phyloP scores from a whole-genome alignment of 2,888 invertebrate species.

The Timema podura region DNA sequence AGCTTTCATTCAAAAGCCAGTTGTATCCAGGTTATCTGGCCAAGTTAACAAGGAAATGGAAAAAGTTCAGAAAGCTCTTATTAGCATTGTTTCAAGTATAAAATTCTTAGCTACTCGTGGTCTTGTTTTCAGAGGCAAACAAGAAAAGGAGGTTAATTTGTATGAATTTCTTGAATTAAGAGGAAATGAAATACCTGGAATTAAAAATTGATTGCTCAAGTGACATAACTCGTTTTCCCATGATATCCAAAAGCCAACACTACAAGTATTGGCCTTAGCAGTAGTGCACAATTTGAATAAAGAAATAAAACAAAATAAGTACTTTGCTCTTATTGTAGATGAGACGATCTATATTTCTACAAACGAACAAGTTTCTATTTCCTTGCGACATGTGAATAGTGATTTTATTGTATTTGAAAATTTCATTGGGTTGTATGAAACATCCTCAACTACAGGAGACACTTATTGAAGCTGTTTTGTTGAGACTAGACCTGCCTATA shows the following conservation, averaged over 20 bases:
- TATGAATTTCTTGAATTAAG: constrained; percentile 3
- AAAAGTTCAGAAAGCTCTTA: neutral
- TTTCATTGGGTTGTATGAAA: no score
- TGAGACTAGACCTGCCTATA: no score
- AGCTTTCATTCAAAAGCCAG: neutral
- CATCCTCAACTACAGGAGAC: neutral
- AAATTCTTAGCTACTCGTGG: neutral
- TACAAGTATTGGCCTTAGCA: neutral
- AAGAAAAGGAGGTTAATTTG: neutral
- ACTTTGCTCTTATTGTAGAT: neutral
- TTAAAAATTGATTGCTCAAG: constrained; percentile 1
- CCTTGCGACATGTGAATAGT: neutral
- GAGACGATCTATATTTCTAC: neutral
- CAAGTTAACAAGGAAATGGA: neutral
- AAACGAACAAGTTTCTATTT: neutral
- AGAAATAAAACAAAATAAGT: neutral
- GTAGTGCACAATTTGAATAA: neutral
- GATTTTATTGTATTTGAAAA: neutral
- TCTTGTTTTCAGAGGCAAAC: neutral
- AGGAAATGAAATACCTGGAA: neutral
- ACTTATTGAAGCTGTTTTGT: constrained; percentile 1
- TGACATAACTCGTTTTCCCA: neutral
- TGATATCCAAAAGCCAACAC: neutral
- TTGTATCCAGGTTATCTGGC: no score
- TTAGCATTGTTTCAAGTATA: neutral